Evolutionary conservation across 2,113 vertebrate genomes (phyloP), one percentile per base, ranked within the genome.

Genomic region (Catharus fuscescens): DNA sequence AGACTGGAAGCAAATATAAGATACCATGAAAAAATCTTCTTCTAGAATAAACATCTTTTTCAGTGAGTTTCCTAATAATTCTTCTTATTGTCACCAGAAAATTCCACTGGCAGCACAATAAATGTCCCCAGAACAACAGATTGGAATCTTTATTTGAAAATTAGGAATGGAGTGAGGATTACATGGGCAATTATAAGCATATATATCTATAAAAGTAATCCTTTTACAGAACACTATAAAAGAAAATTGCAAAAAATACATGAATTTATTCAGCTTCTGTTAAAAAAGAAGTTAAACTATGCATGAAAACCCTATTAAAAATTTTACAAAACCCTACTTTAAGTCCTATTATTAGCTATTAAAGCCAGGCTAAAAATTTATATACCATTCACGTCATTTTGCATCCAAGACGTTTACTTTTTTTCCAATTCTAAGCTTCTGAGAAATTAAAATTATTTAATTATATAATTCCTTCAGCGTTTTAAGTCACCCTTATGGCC

Each of bases 241-340:
- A 71, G 10, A 85, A 40, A 18, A 59, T 16, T 90, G 50, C 18
- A 47, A 88, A 83, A 81, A 92, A 50, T 77, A 80, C 4, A 50
- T 18, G 6, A 77, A 80, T 4, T 82, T 80, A 86, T 42, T 73
- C n/a, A 59, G 12, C 12, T 82, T 86, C 28, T 90, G 12, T 14
- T 92, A n/a, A 60, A 93, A 83, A 54, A 60, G 10, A 62, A 81
- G 42, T 61, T 80, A 72, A 93, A 73, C 59, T 70, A 90, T 29
- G 42, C 76, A 80, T 93, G 79, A 93, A 95, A 90, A 23, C 21
- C 23, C 9, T 80, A 90, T 86, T 90, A 77, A 94, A 89, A 90
- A 67, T 14, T 76, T 88, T 76, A 82, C 14, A 7, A 88, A 88
- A 74, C 76, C 74, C 71, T 82, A 47, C 50, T 94, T 93, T 82